A percentile compares a stretch with the other conserved stretches of the same genome.
These are phyloP conservation scores for Meloidogyne exigua DNA, from an alignment of 1,140 invertebrate species.

Conservation along the genomic window DNA sequence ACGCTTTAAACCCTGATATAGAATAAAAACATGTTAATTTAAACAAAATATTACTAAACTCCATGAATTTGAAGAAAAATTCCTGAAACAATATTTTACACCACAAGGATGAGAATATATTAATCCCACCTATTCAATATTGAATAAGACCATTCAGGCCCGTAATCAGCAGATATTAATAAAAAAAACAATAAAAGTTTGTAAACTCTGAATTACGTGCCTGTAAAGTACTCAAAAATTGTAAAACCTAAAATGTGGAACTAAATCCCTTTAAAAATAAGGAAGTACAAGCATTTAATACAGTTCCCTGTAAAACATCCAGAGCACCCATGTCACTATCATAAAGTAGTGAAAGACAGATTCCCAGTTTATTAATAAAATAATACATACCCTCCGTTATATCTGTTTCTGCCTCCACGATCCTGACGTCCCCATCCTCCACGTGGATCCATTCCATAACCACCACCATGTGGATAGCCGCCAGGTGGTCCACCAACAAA, in stretches of 20 bases:
- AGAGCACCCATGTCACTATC: not conserved
- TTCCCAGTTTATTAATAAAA: not conserved
- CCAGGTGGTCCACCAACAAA: slow-evolving; percentile 20
- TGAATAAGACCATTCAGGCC: not conserved
- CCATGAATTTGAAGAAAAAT: not conserved
- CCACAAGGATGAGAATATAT: not conserved
- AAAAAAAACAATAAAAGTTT: no score
- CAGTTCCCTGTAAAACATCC: no score
- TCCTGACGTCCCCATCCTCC: slow-evolving; percentile 11
- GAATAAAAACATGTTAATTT: not conserved
- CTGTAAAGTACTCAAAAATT: no score
- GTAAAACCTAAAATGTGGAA: not conserved
- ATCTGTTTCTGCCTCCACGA: slow-evolving; percentile 18
- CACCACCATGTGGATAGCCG: slow-evolving; percentile 9
- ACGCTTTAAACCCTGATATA: not conserved
- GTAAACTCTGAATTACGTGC: no score
- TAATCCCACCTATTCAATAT: no score
- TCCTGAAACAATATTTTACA: not conserved
- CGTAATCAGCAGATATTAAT: not conserved
- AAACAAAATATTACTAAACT: slow-evolving; percentile 5
- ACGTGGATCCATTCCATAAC: slow-evolving; percentile 11
- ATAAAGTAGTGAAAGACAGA: not conserved
- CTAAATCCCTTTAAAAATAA: not conserved
- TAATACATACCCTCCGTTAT: not conserved
- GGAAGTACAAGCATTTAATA: not conserved